A percentile compares a stretch with the other conserved stretches of the same genome.
These are phyloP conservation scores for Zygaena filipendulae DNA, from an alignment of 2,888 invertebrate species.

Conservation along the genomic window DNA sequence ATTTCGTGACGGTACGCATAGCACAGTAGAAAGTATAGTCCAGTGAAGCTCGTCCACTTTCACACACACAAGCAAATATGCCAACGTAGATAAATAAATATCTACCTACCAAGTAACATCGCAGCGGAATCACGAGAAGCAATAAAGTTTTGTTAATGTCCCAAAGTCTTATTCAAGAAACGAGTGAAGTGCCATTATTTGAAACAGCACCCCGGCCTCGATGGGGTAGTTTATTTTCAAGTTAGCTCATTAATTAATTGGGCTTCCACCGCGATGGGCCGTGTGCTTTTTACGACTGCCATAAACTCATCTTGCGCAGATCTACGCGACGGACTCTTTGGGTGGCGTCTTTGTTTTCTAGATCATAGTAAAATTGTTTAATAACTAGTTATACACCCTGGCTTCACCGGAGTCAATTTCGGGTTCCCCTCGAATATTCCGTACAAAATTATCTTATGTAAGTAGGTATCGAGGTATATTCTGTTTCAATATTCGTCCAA, in stretches of 20 bases:
- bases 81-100: too few relatives aligned
- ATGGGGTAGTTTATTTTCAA: conserved; percentile 49
- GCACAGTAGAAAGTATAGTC: too few relatives aligned
- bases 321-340: conserved; percentile 33
- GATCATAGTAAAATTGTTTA: conserved; percentile 2
- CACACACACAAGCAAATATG: too few relatives aligned
- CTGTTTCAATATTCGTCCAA: too few relatives aligned
- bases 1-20: too few relatives aligned
- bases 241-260: conserved; percentile 60
- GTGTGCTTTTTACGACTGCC: conserved; percentile 49
- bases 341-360: conserved; percentile 30
- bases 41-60: too few relatives aligned
- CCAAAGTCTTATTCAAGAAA: conserved; percentile 28
- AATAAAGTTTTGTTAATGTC: conserved; percentile 36
- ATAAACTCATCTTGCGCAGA: conserved; percentile 39
- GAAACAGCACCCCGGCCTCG: conserved; percentile 36
- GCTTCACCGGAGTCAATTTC: conserved; percentile 3
- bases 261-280: conserved; percentile 39
- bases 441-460: too few relatives aligned
- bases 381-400: conserved; percentile 1
- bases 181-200: conserved; percentile 30
- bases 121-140: too few relatives aligned
- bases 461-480: too few relatives aligned
- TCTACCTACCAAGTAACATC: too few relatives aligned
- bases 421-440: too few relatives aligned